These are phyloP conservation scores for Apamea anceps DNA, from an alignment of 2,888 invertebrate species.

Conservation along the genomic window DNA sequence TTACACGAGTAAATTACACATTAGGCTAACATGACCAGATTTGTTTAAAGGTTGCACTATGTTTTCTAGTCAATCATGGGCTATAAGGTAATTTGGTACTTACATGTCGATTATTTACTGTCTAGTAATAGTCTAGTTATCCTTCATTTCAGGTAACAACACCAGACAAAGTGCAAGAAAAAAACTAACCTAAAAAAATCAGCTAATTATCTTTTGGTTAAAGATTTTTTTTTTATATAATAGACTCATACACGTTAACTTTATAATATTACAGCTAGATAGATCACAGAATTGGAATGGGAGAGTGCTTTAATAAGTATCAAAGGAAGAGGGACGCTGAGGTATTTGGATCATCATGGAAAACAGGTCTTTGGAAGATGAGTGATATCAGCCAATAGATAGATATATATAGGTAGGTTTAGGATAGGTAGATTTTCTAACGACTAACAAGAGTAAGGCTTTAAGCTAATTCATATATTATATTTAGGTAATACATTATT, in stretches of 20 bases:
- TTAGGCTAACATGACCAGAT: conserved; percentile 12
- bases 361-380: conserved; percentile 67
- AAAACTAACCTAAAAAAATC: conserved; percentile 4
- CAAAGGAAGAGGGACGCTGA: conserved; percentile 60
- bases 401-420: too few species aligned
- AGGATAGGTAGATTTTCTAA: conserved; percentile 34
- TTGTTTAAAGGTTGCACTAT: conserved; percentile 3
- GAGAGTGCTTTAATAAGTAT: conserved; percentile 49
- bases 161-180: conserved; percentile 21
- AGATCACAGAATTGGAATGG: conserved; percentile 77
- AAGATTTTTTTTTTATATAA: conserved; percentile 32
- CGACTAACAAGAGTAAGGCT: conserved; percentile 54
- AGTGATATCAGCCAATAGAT: conserved; percentile 24
- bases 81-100: neutral
- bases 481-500: conserved; percentile 19
- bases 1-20: conserved; percentile 11
- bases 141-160: neutral
- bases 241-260: conserved; percentile 49
- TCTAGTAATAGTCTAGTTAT: neutral
- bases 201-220: conserved; percentile 44
- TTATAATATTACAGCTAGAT: conserved; percentile 63
- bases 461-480: conserved; percentile 41
- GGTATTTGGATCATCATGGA: conserved; percentile 70
- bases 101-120: neutral
- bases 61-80: neutral